These are phyloP conservation scores for Aleadryas rufinucha DNA, from an alignment of 2,113 vertebrate genomes.

Conservation along the genomic window DNA sequence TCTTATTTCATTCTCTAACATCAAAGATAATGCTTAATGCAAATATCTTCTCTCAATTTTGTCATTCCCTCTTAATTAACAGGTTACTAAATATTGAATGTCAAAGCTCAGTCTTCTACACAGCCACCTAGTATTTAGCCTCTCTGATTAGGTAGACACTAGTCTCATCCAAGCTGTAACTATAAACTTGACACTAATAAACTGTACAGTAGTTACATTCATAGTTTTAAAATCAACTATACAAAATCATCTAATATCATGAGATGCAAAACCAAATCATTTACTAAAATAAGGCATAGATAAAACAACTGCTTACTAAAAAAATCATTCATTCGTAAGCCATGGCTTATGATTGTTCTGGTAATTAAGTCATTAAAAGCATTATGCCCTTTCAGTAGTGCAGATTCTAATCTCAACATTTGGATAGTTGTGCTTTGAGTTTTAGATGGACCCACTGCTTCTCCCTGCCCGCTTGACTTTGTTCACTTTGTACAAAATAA, in stretches of 20 bases:
- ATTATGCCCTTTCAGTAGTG: background rate
- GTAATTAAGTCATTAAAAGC: background rate
- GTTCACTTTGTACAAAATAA: background rate
- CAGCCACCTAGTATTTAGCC: background rate
- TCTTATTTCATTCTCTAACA: background rate
- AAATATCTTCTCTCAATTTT: background rate
- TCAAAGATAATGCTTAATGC: background rate
- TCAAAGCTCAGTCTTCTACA: background rate
- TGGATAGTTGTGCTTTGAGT: background rate
- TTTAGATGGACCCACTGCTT: background rate
- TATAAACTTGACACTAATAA: background rate
- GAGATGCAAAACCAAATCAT: background rate
- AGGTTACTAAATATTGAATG: background rate
- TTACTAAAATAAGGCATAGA: background rate
- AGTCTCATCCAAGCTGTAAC: background rate
- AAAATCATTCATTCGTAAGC: background rate
- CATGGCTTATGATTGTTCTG: background rate
- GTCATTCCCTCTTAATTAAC: background rate
- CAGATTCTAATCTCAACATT: background rate
- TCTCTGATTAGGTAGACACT: background rate
- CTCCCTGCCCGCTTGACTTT: rapidly evolving
- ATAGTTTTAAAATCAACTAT: background rate
- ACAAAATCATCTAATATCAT: background rate
- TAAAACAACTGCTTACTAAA: background rate
- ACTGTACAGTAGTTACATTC: background rate